phyloP scores from a whole-genome alignment of 2,797 vertebrate species.

The Picus viridis region DNA sequence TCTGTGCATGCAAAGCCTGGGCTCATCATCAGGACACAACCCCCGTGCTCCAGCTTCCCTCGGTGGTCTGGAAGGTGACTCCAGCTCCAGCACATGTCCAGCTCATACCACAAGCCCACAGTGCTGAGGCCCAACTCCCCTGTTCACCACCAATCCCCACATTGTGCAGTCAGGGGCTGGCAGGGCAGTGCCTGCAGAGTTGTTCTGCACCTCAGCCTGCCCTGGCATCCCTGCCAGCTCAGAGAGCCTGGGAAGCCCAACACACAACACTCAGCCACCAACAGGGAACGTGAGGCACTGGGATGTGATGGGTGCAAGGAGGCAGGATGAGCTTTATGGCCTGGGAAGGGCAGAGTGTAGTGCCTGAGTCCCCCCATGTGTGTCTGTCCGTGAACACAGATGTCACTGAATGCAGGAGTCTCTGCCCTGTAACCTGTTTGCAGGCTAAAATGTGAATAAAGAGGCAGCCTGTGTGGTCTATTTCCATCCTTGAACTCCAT shows the following conservation, averaged over 20 bases:
- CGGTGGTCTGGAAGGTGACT: not conserved
- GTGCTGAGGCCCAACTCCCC: not conserved
- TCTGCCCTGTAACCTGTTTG: not conserved
- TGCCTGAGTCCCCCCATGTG: not conserved
- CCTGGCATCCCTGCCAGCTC: not conserved
- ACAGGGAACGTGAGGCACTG: accelerated
- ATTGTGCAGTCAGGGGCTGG: not conserved
- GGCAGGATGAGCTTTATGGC: not conserved
- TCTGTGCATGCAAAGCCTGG: not conserved
- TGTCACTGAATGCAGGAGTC: not conserved
- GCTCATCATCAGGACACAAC: not conserved
- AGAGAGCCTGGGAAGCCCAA: accelerated
- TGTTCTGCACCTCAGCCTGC: not conserved
- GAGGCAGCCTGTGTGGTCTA: not conserved
- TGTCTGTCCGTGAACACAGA: not conserved
- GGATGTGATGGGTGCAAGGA: accelerated
- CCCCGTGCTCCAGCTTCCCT: not conserved
- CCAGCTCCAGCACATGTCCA: not conserved
- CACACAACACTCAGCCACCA: accelerated
- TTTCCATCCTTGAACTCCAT: not conserved
- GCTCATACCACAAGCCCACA: accelerated
- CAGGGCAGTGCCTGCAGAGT: accelerated
- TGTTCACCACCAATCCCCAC: accelerated
- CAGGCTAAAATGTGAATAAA: slow-evolving; percentile 15
- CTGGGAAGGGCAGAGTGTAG: not conserved